Percentiles rank a stretch among this genome's conserved stretches.
These are phyloP conservation scores for Thalassaphorura encarpata DNA, from an alignment of 1,140 invertebrate genomes.

Conservation along the genomic window DNA sequence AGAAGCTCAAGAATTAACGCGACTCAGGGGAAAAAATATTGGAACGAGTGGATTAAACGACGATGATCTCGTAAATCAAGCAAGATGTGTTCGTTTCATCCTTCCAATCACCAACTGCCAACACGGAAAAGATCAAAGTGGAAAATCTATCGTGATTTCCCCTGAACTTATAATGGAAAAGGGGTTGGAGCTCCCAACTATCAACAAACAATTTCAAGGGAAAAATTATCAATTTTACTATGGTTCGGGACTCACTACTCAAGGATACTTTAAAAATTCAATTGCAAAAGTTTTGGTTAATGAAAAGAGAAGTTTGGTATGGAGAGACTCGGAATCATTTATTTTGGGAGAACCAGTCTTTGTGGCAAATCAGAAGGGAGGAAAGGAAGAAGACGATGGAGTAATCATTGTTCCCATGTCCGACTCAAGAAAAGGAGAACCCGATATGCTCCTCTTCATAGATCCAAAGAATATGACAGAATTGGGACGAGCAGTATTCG, in stretches of 20 bases:
- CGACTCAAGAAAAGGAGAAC: constrained; percentile 27
- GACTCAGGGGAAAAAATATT: no score
- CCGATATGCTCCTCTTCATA: constrained; percentile 37
- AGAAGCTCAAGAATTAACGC: no score
- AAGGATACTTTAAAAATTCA: constrained; percentile 6
- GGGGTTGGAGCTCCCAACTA: constrained; percentile 35
- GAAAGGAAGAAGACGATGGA: constrained; percentile 39
- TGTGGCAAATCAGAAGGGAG: constrained; percentile 23
- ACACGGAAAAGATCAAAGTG: no score
- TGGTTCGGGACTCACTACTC: neutral
- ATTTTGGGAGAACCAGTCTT: constrained; percentile 37
- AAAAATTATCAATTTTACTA: constrained; percentile 8
- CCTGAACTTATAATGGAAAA: constrained; percentile 11
- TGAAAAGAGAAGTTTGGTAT: constrained; percentile 23
- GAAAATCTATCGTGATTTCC: constrained; percentile 25
- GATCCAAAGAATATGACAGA: constrained; percentile 38
- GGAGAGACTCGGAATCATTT: constrained; percentile 31
- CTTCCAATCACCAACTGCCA: no score
- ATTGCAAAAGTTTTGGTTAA: constrained; percentile 37
- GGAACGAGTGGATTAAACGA: no score
- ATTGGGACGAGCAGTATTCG: constrained; percentile 37
- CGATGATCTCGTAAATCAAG: no score
- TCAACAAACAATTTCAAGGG: constrained; percentile 36
- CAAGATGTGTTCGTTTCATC: no score
- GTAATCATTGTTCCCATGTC: constrained; percentile 32